These are phyloP conservation scores for Sisor rabdophorus DNA, from an alignment of 2,113 vertebrate species.

Conservation along the genomic window DNA sequence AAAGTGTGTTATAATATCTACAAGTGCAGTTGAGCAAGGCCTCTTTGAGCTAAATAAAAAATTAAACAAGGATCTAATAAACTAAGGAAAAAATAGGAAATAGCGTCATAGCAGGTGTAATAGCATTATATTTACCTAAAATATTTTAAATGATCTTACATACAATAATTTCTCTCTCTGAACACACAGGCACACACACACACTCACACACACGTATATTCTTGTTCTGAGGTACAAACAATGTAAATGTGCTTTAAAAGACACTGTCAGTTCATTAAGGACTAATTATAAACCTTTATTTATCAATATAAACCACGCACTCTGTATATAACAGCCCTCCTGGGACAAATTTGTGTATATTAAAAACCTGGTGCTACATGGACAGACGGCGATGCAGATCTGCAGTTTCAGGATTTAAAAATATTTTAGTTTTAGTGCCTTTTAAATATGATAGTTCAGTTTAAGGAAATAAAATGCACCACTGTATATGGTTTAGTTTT, in stretches of 20 bases:
- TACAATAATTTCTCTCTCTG: background rate
- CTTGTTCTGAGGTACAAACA: background rate
- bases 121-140: background rate
- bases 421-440: background rate
- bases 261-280: background rate
- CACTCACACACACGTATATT: background rate
- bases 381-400: background rate
- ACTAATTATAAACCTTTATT: conserved; percentile 3
- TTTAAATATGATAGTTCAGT: background rate
- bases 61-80: background rate
- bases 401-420: background rate
- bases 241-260: background rate
- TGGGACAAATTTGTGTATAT: background rate
- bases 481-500: background rate
- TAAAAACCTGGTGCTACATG: background rate
- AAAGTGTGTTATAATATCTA: background rate
- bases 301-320: background rate
- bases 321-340: background rate
- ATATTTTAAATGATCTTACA: background rate
- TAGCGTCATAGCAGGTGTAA: too few species aligned
- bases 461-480: background rate
- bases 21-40: background rate
- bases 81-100: background rate
- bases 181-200: background rate
- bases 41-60: background rate